phyloP scores from a whole-genome alignment of 2,888 invertebrate species.

The Anticlea derivata region DNA sequence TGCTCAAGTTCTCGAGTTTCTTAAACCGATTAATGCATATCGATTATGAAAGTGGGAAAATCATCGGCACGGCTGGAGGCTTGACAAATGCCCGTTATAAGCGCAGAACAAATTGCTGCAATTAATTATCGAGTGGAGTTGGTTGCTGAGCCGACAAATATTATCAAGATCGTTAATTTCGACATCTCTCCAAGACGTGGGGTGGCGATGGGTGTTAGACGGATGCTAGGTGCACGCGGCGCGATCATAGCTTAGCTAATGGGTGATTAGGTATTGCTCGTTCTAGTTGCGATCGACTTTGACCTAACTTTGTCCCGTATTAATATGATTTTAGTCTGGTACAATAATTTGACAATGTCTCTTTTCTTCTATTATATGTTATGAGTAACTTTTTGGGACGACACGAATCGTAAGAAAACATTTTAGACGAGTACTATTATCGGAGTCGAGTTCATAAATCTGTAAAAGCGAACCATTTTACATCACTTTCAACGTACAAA shows the following conservation, averaged over 20 bases:
- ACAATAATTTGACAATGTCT: too few relatives aligned
- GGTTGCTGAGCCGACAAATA: slow-evolving; percentile 79
- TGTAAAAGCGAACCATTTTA: slow-evolving; percentile 52
- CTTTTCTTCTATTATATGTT: too few relatives aligned
- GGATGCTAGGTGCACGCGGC: slow-evolving; percentile 57
- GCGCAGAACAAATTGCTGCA: slow-evolving; percentile 80
- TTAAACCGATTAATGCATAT: slow-evolving; percentile 71
- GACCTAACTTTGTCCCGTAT: neutral
- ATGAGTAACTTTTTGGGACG: too few relatives aligned
- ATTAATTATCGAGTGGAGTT: slow-evolving; percentile 75
- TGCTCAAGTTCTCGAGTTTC: slow-evolving; percentile 4
- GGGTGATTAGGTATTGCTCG: slow-evolving; percentile 9
- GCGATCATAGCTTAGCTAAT: slow-evolving; percentile 20
- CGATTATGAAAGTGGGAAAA: slow-evolving; percentile 80
- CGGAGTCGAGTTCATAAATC: slow-evolving; percentile 34
- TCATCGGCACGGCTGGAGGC: slow-evolving; percentile 71
- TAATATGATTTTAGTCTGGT: neutral
- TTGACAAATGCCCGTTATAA: slow-evolving; percentile 82
- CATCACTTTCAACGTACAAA: slow-evolving; percentile 57
- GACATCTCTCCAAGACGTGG: slow-evolving; percentile 63
- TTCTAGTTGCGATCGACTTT: slow-evolving; percentile 9
- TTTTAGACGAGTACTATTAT: neutral
- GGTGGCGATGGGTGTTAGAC: slow-evolving; percentile 51
- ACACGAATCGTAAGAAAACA: too few relatives aligned
- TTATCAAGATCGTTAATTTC: slow-evolving; percentile 82